phyloP scores from a whole-genome alignment of 35 echinoderm and acorn worm genomes.

The Holothuria glaberrima region DNA sequence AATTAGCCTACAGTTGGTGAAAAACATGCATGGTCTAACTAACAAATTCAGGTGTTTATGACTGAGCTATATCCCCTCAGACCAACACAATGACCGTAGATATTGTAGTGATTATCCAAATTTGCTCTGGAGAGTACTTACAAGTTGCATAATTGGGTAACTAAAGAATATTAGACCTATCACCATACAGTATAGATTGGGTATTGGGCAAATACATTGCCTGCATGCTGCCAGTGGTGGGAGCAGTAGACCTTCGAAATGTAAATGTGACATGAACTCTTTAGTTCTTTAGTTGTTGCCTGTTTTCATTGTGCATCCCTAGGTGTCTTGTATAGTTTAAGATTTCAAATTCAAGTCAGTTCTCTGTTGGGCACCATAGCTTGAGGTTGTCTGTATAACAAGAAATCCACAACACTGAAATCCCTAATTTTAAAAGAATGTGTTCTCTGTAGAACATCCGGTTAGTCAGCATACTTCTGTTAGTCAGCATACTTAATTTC shows the following conservation, averaged over 20 bases:
- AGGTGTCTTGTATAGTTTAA: conserved; percentile 3
- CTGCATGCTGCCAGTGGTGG: conserved; percentile 1
- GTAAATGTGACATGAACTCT: neutral
- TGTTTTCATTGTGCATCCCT: neutral
- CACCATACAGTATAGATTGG: neutral
- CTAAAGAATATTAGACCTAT: neutral
- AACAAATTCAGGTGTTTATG: too few relatives aligned
- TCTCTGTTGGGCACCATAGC: neutral
- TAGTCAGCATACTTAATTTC: neutral
- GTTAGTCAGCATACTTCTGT: too few relatives aligned
- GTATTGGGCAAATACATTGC: too few relatives aligned
- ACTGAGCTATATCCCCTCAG: conserved; percentile 15
- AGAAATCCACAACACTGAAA: neutral
- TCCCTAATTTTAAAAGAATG: neutral
- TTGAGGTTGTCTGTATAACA: neutral
- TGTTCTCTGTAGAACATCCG: neutral
- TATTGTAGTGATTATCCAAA: conserved; percentile 1
- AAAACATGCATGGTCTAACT: too few relatives aligned
- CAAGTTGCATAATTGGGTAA: conserved; percentile 3
- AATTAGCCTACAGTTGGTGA: too few relatives aligned
- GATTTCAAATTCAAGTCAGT: neutral
- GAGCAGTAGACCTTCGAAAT: neutral
- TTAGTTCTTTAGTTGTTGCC: neutral
- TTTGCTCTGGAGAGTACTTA: neutral
- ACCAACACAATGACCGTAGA: neutral